These are phyloP conservation scores for Tribolium madens DNA, from an alignment of 1,140 invertebrate species.

Conservation along the genomic window DNA sequence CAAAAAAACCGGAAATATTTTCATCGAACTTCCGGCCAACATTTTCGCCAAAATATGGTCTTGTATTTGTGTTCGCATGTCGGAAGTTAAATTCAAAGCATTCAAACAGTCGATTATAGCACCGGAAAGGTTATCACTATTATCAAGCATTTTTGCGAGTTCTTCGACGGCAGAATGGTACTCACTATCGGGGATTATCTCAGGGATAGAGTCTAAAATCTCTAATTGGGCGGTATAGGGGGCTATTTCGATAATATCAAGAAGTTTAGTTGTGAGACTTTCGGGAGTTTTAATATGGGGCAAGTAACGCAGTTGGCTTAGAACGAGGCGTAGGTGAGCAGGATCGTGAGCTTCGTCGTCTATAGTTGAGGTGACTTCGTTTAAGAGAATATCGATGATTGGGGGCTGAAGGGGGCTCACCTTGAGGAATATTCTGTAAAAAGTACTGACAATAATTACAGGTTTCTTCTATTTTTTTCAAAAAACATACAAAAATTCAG, in stretches of 20 bases:
- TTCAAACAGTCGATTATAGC: slow-evolving; percentile 62
- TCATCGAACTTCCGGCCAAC: slow-evolving; percentile 46
- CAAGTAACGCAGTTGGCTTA: slow-evolving; percentile 59
- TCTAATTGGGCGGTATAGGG: slow-evolving; percentile 59
- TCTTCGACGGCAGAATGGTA: slow-evolving; percentile 56
- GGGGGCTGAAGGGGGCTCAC: slow-evolving; percentile 64
- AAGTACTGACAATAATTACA: slow-evolving; percentile 42
- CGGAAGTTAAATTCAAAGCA: slow-evolving; percentile 56
- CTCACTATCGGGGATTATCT: slow-evolving; percentile 60
- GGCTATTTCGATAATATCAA: slow-evolving; percentile 62
- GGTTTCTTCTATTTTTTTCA: neutral
- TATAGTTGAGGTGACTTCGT: slow-evolving; percentile 62
- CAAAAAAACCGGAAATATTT: slow-evolving; percentile 59
- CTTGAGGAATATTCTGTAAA: slow-evolving; percentile 65
- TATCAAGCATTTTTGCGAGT: slow-evolving; percentile 56
- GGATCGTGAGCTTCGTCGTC: slow-evolving; percentile 53
- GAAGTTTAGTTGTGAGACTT: slow-evolving; percentile 53
- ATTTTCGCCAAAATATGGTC: slow-evolving; percentile 57
- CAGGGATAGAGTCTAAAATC: slow-evolving; percentile 62
- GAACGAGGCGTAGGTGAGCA: slow-evolving; percentile 53
- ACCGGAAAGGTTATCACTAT: slow-evolving; percentile 54
- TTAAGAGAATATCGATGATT: slow-evolving; percentile 65
- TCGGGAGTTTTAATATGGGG: slow-evolving; percentile 58
- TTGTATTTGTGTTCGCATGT: slow-evolving; percentile 54
- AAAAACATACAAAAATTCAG: too few relatives aligned